Evolutionary conservation across 2,888 invertebrate genomes (phyloP), one percentile per base, ranked within the genome.

Genomic region (Brachyopa scutellaris): DNA sequence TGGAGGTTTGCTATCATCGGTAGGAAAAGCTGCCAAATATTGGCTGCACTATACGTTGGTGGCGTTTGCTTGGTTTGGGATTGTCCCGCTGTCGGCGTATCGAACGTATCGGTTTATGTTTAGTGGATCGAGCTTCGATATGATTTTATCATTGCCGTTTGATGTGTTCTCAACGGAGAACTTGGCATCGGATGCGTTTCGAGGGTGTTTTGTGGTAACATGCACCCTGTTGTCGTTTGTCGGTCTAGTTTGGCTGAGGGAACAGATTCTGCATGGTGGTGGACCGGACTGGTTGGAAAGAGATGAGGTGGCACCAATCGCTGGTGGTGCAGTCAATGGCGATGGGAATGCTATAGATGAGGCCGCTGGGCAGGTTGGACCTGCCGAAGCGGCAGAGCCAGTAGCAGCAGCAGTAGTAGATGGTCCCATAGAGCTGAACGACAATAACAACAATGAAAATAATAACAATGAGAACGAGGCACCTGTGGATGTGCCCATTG

Each of bases 21-120:
- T 99, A 26, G 95, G 95, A 2, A 96, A 97, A 42, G 99, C 98
- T 0, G 95, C 99, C 0, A 95, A 97, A 88, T 98, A 97, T 89
- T 99, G 99, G 99, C 92, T 99, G 17, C 99, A 99, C 90, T 99
- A 99, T 89, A 97, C 98, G 0, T 91, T 99, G 53, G 99, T 99
- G 1, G 98, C 98, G 4, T 92, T 98, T 62, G 99, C 99, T 2
- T 99, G 99, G 99, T 93, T 99, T 13, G 98, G 97, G 2, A 93
- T 99, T 47, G 99, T 99, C 5, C 99, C 99, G 0, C 91, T 99
- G 13, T 97, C 98, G 4, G 99, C 99, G 6, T 98, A 98, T 91
- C 93, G 99, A 84, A 98, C 98, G 64, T 99, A 99, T 90, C 93
- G 97, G 86, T 96, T 96, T 88, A 92, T 99, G 69, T 99, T 99